Percentiles rank a stretch among this genome's conserved stretches.
phyloP scores from a whole-genome alignment of 92 coral and sea anemone species.

The Heteractis magnifica region DNA sequence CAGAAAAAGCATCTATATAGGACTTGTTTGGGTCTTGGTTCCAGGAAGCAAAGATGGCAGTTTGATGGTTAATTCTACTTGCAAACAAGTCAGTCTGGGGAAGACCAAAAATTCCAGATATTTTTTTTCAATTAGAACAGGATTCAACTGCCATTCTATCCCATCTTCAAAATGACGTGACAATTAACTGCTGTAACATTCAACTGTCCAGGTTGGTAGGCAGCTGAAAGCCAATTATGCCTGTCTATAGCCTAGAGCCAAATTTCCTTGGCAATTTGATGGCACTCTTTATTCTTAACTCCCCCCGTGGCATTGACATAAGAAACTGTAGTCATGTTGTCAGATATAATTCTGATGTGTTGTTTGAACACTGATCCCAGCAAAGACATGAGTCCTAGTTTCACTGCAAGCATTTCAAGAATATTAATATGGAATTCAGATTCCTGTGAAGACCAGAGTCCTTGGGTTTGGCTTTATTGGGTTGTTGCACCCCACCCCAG shows the following conservation, averaged over 20 bases:
- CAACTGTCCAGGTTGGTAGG: no score
- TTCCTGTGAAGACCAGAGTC: slow-evolving; percentile 22
- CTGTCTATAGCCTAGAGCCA: slow-evolving; percentile 32
- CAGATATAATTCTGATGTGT: slow-evolving; percentile 40
- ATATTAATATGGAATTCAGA: slow-evolving; percentile 26
- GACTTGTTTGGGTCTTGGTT: slow-evolving; percentile 33
- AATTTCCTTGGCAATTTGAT: slow-evolving; percentile 26
- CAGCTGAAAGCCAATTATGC: slow-evolving; percentile 41
- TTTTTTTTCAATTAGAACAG: no score
- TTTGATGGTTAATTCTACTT: slow-evolving; percentile 36
- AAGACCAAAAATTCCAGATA: neutral
- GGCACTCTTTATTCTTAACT: slow-evolving; percentile 17
- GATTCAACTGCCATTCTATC: slow-evolving; percentile 37
- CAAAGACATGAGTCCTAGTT: slow-evolving; percentile 21
- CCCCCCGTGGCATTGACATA: slow-evolving; percentile 57
- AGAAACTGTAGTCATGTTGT: slow-evolving; percentile 38
- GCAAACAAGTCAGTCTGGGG: slow-evolving; percentile 45
- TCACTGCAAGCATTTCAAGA: slow-evolving; percentile 30
- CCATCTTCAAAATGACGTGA: slow-evolving; percentile 32
- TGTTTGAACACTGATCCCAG: neutral
- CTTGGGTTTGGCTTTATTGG: slow-evolving; percentile 28
- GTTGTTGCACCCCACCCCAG: neutral
- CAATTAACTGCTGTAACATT: slow-evolving; percentile 30
- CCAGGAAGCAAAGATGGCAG: slow-evolving; percentile 17
- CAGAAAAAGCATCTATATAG: no score